Base-by-base conservation (phyloP, 2,888 invertebrate genomes). In the Acrobasis consociella region DNA sequence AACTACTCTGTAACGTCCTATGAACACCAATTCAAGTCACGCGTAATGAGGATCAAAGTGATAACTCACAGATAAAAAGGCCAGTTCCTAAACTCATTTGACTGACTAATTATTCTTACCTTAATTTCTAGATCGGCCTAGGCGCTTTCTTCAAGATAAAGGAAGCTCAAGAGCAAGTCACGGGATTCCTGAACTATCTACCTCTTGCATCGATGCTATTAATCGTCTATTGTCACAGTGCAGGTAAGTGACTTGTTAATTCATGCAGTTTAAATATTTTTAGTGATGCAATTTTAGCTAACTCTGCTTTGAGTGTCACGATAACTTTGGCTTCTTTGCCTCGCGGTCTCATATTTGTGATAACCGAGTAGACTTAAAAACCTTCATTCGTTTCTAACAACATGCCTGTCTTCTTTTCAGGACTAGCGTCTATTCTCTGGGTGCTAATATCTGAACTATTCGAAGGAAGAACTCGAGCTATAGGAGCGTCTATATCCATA, bases 131-230 rank as follows among this genome's bases (percentile, higher is more conserved):
- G 84, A 16, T 78, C 7, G 81, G 82, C 0, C 69, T 84, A 51
- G 82, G 81, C 0, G 50, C 64, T 22, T 85, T 83, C 70, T 85
- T 83, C 68, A 73, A 74, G 46, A n/a, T 80, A 1, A 69, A 64
- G 0, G 75, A 75, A 58, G 46, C 62, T 8, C 64, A 64, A 0
- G 67, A 67, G 11, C 69, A 67, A n/a, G 70, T 84, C 5, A 64
- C 64, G 10, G 83, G 82, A 0, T 73, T 80, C 39, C 66, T 83
- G 67, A 83, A 85, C 64, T 84, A 75, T 55, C 62, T 83, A 9
- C 85, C 83, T 0, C 71, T 83, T 0, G 67, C 77, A n/a, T 83
- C 83, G 0, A 62, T 82, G n/a, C 72, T 81, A 0, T 58, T 82
- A 1, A 77, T 82, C 0, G 76, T 82, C 7, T 77, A 67, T 58